Conservation (phyloP, 2,113 vertebrate species). For the Steatornis caripensis region DNA sequence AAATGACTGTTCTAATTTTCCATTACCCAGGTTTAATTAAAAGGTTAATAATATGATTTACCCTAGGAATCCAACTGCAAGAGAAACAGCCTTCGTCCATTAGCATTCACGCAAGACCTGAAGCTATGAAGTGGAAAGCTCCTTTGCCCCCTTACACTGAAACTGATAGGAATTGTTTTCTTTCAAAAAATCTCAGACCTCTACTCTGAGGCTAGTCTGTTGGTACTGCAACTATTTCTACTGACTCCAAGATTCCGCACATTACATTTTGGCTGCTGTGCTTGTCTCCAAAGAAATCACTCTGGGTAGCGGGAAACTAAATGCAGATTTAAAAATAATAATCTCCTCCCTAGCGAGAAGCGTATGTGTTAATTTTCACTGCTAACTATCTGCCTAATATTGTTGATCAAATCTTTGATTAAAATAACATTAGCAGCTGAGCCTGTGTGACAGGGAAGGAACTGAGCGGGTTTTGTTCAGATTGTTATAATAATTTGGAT, state of each 20-base stretch:
- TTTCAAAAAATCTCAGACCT: neutral
- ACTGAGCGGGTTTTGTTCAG: neutral
- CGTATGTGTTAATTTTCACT: neutral
- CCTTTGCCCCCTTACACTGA: neutral
- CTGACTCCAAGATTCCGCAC: neutral
- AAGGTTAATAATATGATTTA: neutral
- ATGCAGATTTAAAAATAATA: slow-evolving; percentile 23
- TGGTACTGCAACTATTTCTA: neutral
- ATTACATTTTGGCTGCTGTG: neutral
- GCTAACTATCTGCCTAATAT: slow-evolving; percentile 17
- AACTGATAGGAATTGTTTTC: neutral
- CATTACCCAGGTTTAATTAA: neutral
- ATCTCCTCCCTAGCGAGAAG: neutral
- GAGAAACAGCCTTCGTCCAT: neutral
- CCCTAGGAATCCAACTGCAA: neutral
- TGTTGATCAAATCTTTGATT: slow-evolving; percentile 51
- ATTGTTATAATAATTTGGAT: neutral
- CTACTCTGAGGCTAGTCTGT: neutral
- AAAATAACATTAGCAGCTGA: slow-evolving; percentile 27
- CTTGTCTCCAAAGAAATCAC: neutral
- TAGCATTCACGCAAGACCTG: accelerated
- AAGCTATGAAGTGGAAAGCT: neutral
- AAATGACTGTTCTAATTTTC: neutral
- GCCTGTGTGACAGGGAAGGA: neutral
- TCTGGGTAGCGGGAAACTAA: neutral